Evolutionary conservation across 2,113 vertebrate genomes (phyloP).

Genomic region (Tetrao urogallus): DNA sequence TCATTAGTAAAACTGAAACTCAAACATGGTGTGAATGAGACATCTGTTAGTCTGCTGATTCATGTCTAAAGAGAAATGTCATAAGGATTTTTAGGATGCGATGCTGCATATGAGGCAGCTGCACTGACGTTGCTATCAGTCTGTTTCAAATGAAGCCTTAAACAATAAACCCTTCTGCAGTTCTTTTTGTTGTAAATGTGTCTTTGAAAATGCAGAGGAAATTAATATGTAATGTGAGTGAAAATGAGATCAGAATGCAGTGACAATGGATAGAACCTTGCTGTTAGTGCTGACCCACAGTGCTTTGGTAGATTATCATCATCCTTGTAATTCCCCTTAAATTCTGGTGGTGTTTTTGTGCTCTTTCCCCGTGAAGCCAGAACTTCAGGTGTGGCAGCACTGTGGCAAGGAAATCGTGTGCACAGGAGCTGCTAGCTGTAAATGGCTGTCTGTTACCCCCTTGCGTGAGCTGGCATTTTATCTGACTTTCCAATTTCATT

Average conservation of each 20-base stretch:
- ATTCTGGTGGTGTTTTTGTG: not conserved
- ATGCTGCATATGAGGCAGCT: constrained; percentile 53
- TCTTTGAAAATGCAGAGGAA: not conserved
- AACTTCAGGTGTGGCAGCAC: not conserved
- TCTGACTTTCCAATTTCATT: not conserved
- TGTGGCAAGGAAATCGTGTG: fast-evolving
- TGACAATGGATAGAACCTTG: not conserved
- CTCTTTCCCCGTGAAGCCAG: not conserved
- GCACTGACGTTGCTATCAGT: constrained; percentile 48
- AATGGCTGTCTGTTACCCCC: not conserved
- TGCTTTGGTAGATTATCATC: not conserved
- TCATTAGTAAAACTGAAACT: constrained; percentile 68
- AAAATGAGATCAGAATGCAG: not conserved
- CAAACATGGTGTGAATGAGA: constrained; percentile 74
- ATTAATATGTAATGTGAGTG: not conserved
- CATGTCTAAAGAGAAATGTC: constrained; percentile 70
- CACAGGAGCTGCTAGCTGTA: not conserved
- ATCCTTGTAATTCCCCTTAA: not conserved
- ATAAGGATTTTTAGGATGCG: constrained; percentile 63
- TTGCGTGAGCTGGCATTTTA: not conserved
- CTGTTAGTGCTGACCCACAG: not conserved
- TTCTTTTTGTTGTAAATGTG: not conserved
- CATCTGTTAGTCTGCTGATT: constrained; percentile 72
- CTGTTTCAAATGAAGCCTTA: constrained; percentile 40
- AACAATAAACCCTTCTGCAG: constrained; percentile 49